Base-by-base conservation (phyloP, 2,888 invertebrate species). In the Drosophila neotestacea region DNA sequence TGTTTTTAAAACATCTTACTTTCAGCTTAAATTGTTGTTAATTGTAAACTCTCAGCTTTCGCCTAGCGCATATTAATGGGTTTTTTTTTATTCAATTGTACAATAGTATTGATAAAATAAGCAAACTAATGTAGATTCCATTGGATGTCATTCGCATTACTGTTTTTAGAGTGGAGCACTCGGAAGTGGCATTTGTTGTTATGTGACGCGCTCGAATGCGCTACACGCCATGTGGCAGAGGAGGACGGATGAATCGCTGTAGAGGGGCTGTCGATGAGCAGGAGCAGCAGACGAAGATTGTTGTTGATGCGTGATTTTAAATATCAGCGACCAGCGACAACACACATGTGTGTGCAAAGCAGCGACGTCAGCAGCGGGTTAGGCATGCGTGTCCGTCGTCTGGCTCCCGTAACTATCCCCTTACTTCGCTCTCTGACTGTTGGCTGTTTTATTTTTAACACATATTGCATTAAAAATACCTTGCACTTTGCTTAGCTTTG, bases 301-400 rank as follows among this genome's bases (percentile, higher is more conserved):
- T 22, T 2, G 10, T 32, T 32, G 42, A 13, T 56, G 65, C 56
- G 58, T 55, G 67, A 72, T 76, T 79, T 77, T 48, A 71, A 75
- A 77, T 75, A 72, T 66, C 79, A 67, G 55, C 32, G 42, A 51
- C 16, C 73, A 63, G 62, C 52, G 44, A 62, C 61, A 64, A 58
- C 65, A 74, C 74, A 77, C 79, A 77, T 77, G 74, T 74, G 70
- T 72, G 71, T 60, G 42, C 55, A 63, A 28, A 63, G 32, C 69
- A 47, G 38, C 42, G 66, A 66, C 62, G 55, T 36, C 11, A 27
- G 41, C 73, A 30, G 67, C 60, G 56, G 65, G 42, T 79, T 69
- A 70, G 80, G 78, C 79, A 87, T 79, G 83, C 79, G 79, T 82
- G 73, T 80, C 78, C 78, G 68, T 50, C 56, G 73, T 65, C 70